These are phyloP conservation scores for Parazoanthus darwini DNA, from an alignment of 92 coral and sea anemone genomes.

Conservation along the genomic window DNA sequence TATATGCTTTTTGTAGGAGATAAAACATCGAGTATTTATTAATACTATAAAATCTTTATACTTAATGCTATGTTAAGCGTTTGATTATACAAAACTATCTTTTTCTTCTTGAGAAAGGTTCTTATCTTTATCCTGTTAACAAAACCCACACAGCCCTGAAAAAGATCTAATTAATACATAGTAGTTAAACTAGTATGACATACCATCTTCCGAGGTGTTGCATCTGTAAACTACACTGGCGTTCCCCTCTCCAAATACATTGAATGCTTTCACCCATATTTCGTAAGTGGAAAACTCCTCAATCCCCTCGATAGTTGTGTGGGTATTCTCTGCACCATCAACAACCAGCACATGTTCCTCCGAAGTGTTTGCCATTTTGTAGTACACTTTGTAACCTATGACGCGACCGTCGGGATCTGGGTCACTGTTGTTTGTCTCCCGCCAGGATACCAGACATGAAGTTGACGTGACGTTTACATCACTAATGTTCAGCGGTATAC, in stretches of 20 bases:
- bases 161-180: no score
- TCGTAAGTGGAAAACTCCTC: slow-evolving; percentile 27
- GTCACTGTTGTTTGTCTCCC: slow-evolving; percentile 26
- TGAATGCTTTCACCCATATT: slow-evolving; percentile 10
- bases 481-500: slow-evolving; percentile 24
- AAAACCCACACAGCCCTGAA: not conserved
- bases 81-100: not conserved
- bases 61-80: no score
- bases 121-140: no score
- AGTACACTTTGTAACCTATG: slow-evolving; percentile 24
- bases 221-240: slow-evolving; percentile 11
- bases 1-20: no score
- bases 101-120: no score
- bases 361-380: slow-evolving; percentile 1
- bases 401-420: slow-evolving; percentile 25
- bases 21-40: no score
- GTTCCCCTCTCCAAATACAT: slow-evolving; percentile 12
- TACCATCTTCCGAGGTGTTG: slow-evolving; percentile 30
- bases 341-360: not conserved
- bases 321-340: slow-evolving; percentile 6
- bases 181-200: not conserved
- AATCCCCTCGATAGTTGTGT: slow-evolving; percentile 2
- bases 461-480: slow-evolving; percentile 24
- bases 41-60: no score
- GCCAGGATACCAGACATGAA: slow-evolving; percentile 21